Conservation (phyloP, 1,140 invertebrate genomes). For the Lethocerus indicus region DNA sequence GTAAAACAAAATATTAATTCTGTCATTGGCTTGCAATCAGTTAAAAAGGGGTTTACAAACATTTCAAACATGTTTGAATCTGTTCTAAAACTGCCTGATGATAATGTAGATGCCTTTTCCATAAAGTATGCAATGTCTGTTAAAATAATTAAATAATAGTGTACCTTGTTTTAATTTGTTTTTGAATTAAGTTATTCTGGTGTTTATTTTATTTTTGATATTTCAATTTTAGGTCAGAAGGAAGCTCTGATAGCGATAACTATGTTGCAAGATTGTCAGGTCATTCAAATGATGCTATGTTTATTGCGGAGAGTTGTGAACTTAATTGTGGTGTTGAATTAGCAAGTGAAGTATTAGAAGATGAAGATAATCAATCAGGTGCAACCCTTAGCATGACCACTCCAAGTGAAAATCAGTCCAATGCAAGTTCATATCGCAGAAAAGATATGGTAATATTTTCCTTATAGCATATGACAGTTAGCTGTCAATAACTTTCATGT, state of each 20-base stretch:
- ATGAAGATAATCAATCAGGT: conserved; percentile 27
- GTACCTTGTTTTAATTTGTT: not conserved
- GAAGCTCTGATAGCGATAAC: conserved; percentile 65
- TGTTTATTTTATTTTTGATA: not conserved
- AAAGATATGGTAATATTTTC: conserved; percentile 45
- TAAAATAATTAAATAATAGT: not conserved
- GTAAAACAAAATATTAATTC: conserved; percentile 27
- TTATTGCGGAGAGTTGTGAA: conserved; percentile 22
- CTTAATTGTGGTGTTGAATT: conserved; percentile 40
- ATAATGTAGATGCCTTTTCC: conserved; percentile 48
- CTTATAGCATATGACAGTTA: no score
- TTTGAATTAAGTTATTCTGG: not conserved
- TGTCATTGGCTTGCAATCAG: conserved; percentile 42
- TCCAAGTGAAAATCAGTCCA: conserved; percentile 63
- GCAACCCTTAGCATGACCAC: conserved; percentile 37
- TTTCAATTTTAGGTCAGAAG: conserved; percentile 27
- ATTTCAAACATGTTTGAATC: conserved; percentile 68
- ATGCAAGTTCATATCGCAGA: conserved; percentile 57
- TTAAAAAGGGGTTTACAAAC: conserved; percentile 62
- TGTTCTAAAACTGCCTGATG: conserved; percentile 51
- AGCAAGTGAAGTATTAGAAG: conserved; percentile 70
- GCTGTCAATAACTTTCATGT: no score
- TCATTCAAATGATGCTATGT: conserved; percentile 44
- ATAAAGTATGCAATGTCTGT: conserved; percentile 13
- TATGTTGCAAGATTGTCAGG: conserved; percentile 45